Base-by-base conservation (phyloP, 2,888 invertebrate species). In the Protodeltote pygarga region DNA sequence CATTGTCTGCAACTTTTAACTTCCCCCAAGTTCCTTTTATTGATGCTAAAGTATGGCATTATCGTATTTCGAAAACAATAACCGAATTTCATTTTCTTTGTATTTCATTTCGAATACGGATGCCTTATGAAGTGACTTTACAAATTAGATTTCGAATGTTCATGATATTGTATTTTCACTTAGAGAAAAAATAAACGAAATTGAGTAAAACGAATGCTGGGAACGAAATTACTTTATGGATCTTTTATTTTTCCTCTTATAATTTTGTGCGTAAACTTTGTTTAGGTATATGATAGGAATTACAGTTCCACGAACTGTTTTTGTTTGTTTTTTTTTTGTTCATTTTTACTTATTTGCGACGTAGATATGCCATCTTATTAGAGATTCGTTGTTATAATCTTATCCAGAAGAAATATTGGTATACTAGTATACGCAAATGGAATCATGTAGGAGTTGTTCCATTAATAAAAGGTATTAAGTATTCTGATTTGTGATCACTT, bases 271-370 rank as follows among this genome's bases (percentile, higher is more conserved):
- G 28, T 54, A 47, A 70, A 74, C 65, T 69, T 77, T 66, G 66
- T 61, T 64, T 65, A 61, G 65, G 72, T 67, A 69, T 69, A 71
- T 54, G 58, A 69, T 74, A 73, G 71, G 65, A 64, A 67, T 66
- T 74, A 74, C 73, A 77, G 75, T 81, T 77, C 72, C 71, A 74
- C 53, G 61, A 80, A 79, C 76, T 73, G 77, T 60, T 75, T 78
- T 79, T 76, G 74, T 79, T 54, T 81, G 76, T 73, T 63, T 73
- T 73, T 71, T 67, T 73, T 71, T 74, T 71, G 57, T 68, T 67
- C 52, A 67, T 51, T 34, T 40, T 69, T 65, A 65, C 52, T n/a
- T 64, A 48, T 24, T 55, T 51, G 44, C 59, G 71, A 71, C 67
- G 62, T 60, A 72, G 69, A 62, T 44, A 61, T 72, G 76, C 53